A percentile compares a stretch with the other conserved stretches of the same genome.
Conservation (phyloP, 30 jellyfish, hydroid and myxozoan genomes). For the Cassiopea xamachana region DNA sequence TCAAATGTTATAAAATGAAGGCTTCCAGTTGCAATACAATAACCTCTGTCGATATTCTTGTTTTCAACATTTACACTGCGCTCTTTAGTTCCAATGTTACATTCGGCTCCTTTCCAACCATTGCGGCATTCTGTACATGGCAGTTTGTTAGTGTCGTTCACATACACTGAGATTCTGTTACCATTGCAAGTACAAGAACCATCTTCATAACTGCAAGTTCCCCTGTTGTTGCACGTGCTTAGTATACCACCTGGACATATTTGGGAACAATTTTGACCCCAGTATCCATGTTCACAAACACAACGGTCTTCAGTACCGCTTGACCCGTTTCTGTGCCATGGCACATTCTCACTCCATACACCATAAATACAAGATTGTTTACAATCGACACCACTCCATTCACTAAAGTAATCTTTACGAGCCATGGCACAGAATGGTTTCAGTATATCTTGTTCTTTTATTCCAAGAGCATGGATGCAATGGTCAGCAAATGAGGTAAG, state of each 20-base stretch:
- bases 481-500: conserved; percentile 40
- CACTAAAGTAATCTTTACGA: neutral
- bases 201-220: conserved; percentile 19
- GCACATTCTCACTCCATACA: conserved; percentile 1
- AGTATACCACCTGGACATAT: conserved; percentile 69
- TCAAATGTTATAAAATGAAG: conserved; percentile 46
- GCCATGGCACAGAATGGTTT: conserved; percentile 19
- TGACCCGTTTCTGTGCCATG: neutral
- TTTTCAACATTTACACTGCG: neutral
- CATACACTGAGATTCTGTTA: conserved; percentile 24
- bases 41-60: neutral
- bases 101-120: conserved; percentile 72
- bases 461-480: conserved; percentile 10
- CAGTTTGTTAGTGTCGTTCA: conserved; percentile 33
- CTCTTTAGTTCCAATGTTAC: conserved; percentile 43
- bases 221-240: conserved; percentile 59
- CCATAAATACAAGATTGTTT: conserved; percentile 48
- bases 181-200: conserved; percentile 65
- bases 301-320: conserved; percentile 13
- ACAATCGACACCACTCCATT: conserved; percentile 38
- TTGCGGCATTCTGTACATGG: conserved; percentile 62
- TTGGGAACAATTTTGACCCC: conserved; percentile 56
- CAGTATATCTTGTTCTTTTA: neutral
- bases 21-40: conserved; percentile 54
- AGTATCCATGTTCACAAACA: conserved; percentile 65